Percentiles rank a stretch among this genome's conserved stretches.
Conservation (phyloP, 2,113 vertebrate genomes). For the western clawed frog (Xenopus tropicalis) region DNA sequence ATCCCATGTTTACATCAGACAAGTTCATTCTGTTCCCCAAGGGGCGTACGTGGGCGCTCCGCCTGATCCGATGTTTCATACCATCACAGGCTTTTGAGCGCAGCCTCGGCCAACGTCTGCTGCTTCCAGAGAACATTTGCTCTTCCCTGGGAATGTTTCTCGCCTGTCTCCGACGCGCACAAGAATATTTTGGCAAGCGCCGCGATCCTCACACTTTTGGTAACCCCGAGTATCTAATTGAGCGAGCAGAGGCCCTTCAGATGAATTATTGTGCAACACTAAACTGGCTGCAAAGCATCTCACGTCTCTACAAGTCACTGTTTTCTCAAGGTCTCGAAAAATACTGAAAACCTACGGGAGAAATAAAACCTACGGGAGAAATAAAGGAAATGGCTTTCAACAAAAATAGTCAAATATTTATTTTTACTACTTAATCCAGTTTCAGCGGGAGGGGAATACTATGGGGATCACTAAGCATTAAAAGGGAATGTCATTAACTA, state of each 20-base stretch:
- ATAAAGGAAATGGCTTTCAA: background rate
- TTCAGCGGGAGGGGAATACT: background rate
- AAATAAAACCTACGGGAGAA: background rate
- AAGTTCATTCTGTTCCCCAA: constrained; percentile 17
- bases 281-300: constrained; percentile 9
- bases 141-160: background rate
- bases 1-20: constrained; percentile 18
- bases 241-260: background rate
- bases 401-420: background rate
- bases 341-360: background rate
- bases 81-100: background rate
- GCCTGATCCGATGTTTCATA: constrained; percentile 9
- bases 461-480: background rate
- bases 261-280: constrained; percentile 10
- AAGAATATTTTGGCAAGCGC: constrained; percentile 8
- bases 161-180: background rate
- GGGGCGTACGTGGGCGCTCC: background rate
- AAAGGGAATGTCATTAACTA: background rate
- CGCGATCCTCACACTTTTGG: constrained; percentile 15
- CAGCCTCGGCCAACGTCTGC: background rate
- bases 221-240: background rate
- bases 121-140: constrained; percentile 2
- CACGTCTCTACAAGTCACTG: background rate
- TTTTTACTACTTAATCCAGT: background rate
- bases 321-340: no score